Evolutionary conservation across 2,113 vertebrate species (phyloP).

Genomic region (Syngnathus scovelli): DNA sequence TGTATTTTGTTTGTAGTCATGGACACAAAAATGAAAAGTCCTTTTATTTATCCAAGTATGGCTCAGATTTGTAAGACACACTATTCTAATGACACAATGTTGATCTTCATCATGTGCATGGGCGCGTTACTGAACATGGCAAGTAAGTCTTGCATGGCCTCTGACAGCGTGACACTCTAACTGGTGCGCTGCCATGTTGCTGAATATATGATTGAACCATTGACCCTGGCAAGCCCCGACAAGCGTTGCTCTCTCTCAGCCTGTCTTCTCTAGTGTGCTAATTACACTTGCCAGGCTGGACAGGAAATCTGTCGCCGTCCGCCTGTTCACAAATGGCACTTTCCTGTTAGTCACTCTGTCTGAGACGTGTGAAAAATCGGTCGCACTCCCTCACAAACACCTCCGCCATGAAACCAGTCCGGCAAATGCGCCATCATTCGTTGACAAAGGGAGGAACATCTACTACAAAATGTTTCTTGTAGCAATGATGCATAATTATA

Average conservation of each 20-base stretch:
- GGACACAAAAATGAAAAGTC: too few relatives aligned
- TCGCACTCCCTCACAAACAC: background rate
- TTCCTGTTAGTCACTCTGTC: constrained; percentile 53
- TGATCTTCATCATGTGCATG: too few relatives aligned
- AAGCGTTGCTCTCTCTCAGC: constrained; percentile 40
- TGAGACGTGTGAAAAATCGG: constrained; percentile 57
- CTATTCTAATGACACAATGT: too few relatives aligned
- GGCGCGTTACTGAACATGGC: background rate
- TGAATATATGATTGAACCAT: constrained; percentile 44
- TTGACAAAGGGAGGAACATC: background rate
- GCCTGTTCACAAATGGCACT: constrained; percentile 56
- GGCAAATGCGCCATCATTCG: background rate
- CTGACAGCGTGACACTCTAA: background rate
- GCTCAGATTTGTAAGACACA: too few relatives aligned
- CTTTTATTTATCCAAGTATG: too few relatives aligned
- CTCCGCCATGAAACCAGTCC: background rate
- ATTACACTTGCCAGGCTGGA: constrained; percentile 62
- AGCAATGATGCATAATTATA: too few relatives aligned
- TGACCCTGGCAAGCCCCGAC: constrained; percentile 38
- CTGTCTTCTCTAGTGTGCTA: constrained; percentile 44
- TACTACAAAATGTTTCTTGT: background rate
- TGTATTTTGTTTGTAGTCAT: background rate
- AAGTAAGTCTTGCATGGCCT: background rate
- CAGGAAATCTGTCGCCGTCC: constrained; percentile 56
- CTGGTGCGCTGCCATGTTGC: constrained; percentile 7